Conservation (phyloP, 2,113 vertebrate species). For the Muntiacus reevesi region DNA sequence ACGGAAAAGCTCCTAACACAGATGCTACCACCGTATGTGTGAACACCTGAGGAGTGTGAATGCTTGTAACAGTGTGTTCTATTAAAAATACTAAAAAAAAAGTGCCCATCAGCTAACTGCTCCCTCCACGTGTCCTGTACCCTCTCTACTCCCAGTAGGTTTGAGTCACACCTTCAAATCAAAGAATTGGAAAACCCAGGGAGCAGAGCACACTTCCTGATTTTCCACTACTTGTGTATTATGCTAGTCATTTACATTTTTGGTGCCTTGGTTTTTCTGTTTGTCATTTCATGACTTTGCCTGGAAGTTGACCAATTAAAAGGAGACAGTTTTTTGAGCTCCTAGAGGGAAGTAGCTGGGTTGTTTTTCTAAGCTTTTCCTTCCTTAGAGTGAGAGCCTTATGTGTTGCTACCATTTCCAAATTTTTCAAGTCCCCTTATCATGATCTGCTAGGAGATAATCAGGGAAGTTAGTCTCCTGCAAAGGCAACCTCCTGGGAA, state of each 20-base stretch:
- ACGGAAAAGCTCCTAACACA: slow-evolving; percentile 93
- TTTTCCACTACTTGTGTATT: slow-evolving; percentile 39
- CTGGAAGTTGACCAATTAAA: slow-evolving; percentile 33
- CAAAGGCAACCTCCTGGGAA: neutral
- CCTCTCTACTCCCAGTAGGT: neutral
- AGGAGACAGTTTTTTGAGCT: neutral
- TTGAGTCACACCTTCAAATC: slow-evolving; percentile 64
- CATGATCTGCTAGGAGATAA: neutral
- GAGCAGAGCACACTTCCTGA: slow-evolving; percentile 33
- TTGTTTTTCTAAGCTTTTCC: neutral
- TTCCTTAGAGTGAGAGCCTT: slow-evolving; percentile 14
- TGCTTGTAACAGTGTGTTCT: slow-evolving; percentile 43
- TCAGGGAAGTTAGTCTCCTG: slow-evolving; percentile 7
- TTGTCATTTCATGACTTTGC: slow-evolving; percentile 27
- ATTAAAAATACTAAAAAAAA: slow-evolving; percentile 19
- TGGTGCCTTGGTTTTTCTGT: slow-evolving; percentile 29
- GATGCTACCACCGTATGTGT: slow-evolving; percentile 93
- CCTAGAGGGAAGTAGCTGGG: neutral
- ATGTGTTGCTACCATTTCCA: slow-evolving; percentile 26
- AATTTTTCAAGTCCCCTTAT: neutral
- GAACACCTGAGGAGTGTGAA: slow-evolving; percentile 51
- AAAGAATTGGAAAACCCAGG: slow-evolving; percentile 64
- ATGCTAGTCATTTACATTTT: slow-evolving; percentile 45
- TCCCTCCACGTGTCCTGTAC: neutral
- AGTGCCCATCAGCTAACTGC: slow-evolving; percentile 31